Base-by-base conservation (phyloP, 2,797 vertebrate species). In the Glossophaga mutica region DNA sequence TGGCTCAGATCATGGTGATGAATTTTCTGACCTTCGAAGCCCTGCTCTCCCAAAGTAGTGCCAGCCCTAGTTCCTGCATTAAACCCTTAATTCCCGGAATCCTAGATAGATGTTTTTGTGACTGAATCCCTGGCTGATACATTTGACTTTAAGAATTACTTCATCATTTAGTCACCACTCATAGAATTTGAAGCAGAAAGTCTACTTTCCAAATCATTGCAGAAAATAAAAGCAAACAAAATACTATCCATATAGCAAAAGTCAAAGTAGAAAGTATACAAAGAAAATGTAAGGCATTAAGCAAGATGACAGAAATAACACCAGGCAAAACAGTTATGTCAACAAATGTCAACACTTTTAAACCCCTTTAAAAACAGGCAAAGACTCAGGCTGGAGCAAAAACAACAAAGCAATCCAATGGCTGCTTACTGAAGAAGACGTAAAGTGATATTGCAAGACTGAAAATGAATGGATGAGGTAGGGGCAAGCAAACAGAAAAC, bases 221-320 rank as follows among this genome's bases (percentile, higher is more conserved):
- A 32, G 50, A 89, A 91, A 79, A 90, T n/a, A 84, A 91, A 92
- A 76, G 71, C 50, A 93, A 95, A 91, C 79, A 84, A 83, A 89
- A 87, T 44, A 62, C 19, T 32, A 46, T 34, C 32, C 62, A n/a
- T 7, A 18, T 9, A 94, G 42, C 46, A 68, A 77, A 91, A 88
- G 68, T 52, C 48, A 93, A 67, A 91, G 55, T 15, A 76, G 34
- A 91, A 87, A 85, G 29, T 18, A 92, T 81, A 82, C 37, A 89
- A 88, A 77, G 29, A 93, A 73, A 79, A 79, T 11, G 18, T 32
- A 65, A 71, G 19, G 18, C 48, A 59, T 68, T 85, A 93, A 81
- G 84, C 71, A 91, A 95, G 87, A 83, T 21, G 77, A 76, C 67
- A 94, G 71, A 50, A 81, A 29, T 11, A 71, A 87, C 32, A 65